Conservation (phyloP, 2,888 invertebrate genomes). For the Dugesia japonica region DNA sequence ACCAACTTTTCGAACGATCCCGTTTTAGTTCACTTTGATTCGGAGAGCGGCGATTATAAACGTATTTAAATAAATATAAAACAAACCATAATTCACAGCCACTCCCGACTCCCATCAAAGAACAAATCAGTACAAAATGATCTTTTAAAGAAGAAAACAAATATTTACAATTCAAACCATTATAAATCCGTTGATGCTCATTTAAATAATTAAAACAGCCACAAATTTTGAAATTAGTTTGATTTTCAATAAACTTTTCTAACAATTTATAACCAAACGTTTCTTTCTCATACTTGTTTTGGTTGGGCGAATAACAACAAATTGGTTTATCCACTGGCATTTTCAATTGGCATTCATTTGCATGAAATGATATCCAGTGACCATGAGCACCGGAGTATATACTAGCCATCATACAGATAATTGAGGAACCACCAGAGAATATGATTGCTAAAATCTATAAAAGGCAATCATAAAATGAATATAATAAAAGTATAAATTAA, state of each 20-base stretch:
- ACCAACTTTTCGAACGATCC: background rate
- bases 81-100: background rate
- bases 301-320: background rate
- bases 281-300: background rate
- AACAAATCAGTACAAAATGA: background rate
- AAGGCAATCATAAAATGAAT: no score
- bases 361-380: background rate
- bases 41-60: background rate
- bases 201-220: background rate
- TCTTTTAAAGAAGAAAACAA: conserved; percentile 14
- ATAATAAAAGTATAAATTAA: no score
- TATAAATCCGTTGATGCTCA: background rate
- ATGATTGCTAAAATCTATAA: background rate
- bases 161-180: background rate
- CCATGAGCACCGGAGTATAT: background rate
- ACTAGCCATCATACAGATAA: background rate
- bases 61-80: background rate
- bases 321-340: background rate
- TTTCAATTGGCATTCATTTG: background rate
- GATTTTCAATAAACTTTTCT: background rate
- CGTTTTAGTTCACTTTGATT: background rate
- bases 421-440: background rate
- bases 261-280: background rate
- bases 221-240: background rate
- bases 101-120: background rate